phyloP scores from a whole-genome alignment of 2,113 vertebrate genomes.

The Capreolus pygargus region DNA sequence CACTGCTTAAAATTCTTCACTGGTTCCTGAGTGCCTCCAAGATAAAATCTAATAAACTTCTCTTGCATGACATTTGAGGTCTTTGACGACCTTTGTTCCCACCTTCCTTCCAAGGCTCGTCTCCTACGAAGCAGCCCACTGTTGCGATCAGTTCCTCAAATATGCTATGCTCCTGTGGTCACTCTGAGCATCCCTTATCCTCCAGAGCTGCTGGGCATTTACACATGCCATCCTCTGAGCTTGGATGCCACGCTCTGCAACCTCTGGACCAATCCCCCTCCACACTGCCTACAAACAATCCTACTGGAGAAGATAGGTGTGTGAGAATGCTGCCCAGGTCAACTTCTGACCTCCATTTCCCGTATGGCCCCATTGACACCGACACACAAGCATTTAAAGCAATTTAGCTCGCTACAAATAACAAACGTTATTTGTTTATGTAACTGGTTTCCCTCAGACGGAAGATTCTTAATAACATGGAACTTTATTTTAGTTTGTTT shows the following conservation, averaged over 20 bases:
- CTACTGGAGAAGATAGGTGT: not conserved
- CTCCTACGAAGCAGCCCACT: not conserved
- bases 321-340: not conserved
- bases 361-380: not conserved
- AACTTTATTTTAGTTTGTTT: slow-evolving; percentile 1
- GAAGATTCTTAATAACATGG: not conserved
- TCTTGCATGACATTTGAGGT: not conserved
- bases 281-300: not conserved
- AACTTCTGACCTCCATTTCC: not conserved
- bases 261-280: not conserved
- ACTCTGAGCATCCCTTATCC: not conserved
- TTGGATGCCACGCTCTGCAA: not conserved
- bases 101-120: not conserved
- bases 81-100: not conserved
- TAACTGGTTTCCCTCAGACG: not conserved
- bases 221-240: not conserved
- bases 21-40: not conserved
- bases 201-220: not conserved
- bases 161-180: not conserved
- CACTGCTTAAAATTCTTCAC: not conserved
- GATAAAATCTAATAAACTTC: not conserved
- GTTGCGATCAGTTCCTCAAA: not conserved
- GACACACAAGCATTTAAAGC: not conserved
- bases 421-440: not conserved
- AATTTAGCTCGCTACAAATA: not conserved